Percentiles rank a stretch among this genome's conserved stretches.
phyloP scores from a whole-genome alignment of 1,140 invertebrate species.

The Periplaneta americana region DNA sequence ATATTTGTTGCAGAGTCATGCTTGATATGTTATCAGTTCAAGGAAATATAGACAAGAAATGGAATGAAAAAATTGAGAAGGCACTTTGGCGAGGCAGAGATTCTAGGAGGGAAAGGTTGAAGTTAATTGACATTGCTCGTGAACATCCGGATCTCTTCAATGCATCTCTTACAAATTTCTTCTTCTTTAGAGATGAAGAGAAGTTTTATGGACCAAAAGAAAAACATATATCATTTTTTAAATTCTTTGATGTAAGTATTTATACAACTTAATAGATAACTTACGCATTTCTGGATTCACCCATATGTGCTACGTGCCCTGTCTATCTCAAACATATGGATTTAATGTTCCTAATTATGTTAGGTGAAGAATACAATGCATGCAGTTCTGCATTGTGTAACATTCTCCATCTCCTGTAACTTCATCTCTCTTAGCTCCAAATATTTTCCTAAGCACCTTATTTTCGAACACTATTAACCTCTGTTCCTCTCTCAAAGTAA shows the following conservation, averaged over 20 bases:
- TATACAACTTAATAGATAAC: too few species aligned
- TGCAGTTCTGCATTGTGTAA: too few species aligned
- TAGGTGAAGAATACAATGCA: too few species aligned
- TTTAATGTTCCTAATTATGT: too few species aligned
- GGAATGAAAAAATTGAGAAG: slow-evolving; percentile 69
- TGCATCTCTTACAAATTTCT: slow-evolving; percentile 92
- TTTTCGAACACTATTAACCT: too few species aligned
- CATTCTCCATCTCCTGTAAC: too few species aligned
- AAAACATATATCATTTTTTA: slow-evolving; percentile 84
- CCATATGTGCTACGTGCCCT: too few species aligned
- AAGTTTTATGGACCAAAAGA: slow-evolving; percentile 78
- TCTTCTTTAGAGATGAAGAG: slow-evolving; percentile 87
- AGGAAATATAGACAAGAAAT: slow-evolving; percentile 63
- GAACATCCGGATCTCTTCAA: slow-evolving; percentile 79
- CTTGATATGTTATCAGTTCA: slow-evolving; percentile 88
- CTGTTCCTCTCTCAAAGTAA: too few species aligned
- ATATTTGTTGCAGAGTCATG: slow-evolving; percentile 73
- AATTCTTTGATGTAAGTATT: slow-evolving; percentile 86
- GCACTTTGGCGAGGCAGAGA: slow-evolving; percentile 92
- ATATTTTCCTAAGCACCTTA: too few species aligned
- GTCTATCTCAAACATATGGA: too few species aligned
- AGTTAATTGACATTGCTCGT: slow-evolving; percentile 74
- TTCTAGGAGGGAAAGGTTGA: slow-evolving; percentile 73
- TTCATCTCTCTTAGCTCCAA: too few species aligned
- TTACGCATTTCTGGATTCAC: too few species aligned